Evolutionary conservation across 2,113 vertebrate genomes (phyloP), one percentile per base, ranked within the genome.

Genomic region (Mastomys coucha): DNA sequence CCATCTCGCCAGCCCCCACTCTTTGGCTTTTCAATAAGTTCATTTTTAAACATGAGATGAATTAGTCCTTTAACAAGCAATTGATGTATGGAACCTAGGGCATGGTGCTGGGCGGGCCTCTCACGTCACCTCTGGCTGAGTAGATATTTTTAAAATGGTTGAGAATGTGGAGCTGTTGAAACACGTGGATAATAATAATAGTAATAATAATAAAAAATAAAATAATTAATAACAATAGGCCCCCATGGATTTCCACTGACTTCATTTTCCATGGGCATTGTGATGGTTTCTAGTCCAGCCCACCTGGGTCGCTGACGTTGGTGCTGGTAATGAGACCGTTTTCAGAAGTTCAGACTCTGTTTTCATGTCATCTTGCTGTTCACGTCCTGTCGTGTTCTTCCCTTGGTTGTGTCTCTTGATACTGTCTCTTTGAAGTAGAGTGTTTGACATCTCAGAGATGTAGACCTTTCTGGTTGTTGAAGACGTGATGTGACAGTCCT

Each of bases 1-100:
- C n/a, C n/a, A n/a, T n/a, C n/a, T n/a, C n/a, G n/a, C n/a, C n/a
- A n/a, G n/a, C n/a, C n/a, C n/a, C n/a, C n/a, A 91, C 4, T 92
- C 76, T 65, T 84, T 77, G 67, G 13, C 39, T 76, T 91, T 5
- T 96, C 12, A 95, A 7, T 1, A 90, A 16, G 70, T n/a, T 76
- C 42, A 78, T 28, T 95, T 96, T 82, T 42, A 58, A 72, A 67
- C 92, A 77, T 92, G 92, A 93, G 56, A 49, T 94, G 26, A 91
- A 53, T 42, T 89, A 36, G 42, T 77, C 36, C 81, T 95, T 91
- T 92, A 17, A 51, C 73, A 49, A 94, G 26, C 33, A 10, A 2
- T 93, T 89, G 90, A 24, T 84, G 94, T n/a, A n/a, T n/a, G n/a
- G n/a, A n/a, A n/a, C n/a, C n/a, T n/a, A n/a, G n/a, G n/a, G n/a